Conservation (phyloP, 1,140 invertebrate species). For the Myzus persicae region DNA sequence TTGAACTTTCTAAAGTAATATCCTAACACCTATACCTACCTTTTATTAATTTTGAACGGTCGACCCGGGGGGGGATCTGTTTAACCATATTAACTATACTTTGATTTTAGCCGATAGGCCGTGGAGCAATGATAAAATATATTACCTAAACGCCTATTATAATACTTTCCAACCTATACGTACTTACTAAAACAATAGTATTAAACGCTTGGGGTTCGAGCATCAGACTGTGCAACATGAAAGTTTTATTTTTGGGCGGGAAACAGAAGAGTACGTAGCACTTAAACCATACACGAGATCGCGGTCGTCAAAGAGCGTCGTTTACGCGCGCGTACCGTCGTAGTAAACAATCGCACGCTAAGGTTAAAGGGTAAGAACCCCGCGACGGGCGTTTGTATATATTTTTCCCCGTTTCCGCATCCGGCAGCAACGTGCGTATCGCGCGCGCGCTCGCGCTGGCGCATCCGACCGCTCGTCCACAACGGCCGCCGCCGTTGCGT, state of each 20-base stretch:
- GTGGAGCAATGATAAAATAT: too few relatives aligned
- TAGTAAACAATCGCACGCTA: constrained; percentile 42
- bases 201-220: background rate
- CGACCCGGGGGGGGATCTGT: background rate
- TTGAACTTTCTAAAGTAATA: background rate
- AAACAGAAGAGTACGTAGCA: background rate
- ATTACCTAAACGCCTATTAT: too few relatives aligned
- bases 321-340: constrained; percentile 6
- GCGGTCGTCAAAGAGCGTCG: background rate
- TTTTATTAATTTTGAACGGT: background rate
- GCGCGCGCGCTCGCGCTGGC: background rate
- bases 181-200: background rate
- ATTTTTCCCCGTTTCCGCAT: background rate
- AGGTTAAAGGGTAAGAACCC: constrained; percentile 39
- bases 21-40: background rate
- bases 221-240: background rate
- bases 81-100: too few relatives aligned
- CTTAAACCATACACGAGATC: background rate
- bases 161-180: background rate
- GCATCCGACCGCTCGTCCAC: background rate
- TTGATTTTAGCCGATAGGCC: too few relatives aligned
- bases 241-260: background rate
- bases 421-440: background rate
- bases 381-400: background rate
- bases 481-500: background rate